These are phyloP conservation scores for Chaetodon auriga DNA, from an alignment of 2,113 vertebrate species.

Conservation along the genomic window DNA sequence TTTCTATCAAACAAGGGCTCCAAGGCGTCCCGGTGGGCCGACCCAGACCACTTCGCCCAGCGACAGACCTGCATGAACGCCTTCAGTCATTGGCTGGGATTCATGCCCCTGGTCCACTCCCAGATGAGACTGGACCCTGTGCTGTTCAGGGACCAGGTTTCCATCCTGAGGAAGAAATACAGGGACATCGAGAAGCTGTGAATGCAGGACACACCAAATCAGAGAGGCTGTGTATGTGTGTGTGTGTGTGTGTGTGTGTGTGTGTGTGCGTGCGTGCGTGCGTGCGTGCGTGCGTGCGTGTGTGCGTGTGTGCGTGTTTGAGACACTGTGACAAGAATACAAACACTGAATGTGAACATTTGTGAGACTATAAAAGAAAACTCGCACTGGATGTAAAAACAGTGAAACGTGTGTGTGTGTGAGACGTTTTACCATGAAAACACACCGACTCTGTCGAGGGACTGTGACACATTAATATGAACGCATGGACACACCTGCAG, in stretches of 20 bases:
- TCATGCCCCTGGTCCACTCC: conserved; percentile 87
- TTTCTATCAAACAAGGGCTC: conserved; percentile 75
- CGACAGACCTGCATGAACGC: conserved; percentile 87
- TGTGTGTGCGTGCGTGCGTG: conserved; percentile 5
- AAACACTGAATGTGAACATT: conserved; percentile 19
- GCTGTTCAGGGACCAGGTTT: conserved; percentile 88
- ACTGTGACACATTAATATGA: conserved; percentile 26
- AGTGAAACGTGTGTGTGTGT: conserved; percentile 17
- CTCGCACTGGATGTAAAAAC: conserved; percentile 42
- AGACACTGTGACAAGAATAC: not conserved
- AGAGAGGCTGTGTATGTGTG: not conserved
- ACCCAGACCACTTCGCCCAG: conserved; percentile 88
- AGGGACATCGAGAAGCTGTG: conserved; percentile 86
- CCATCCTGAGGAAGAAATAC: conserved; percentile 88
- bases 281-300: not conserved
- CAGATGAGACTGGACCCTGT: conserved; percentile 87
- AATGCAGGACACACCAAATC: conserved; percentile 29
- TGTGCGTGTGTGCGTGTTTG: not conserved
- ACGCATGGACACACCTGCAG: conserved; percentile 68
- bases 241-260: conserved; percentile 8
- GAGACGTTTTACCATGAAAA: too few relatives aligned
- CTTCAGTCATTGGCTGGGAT: conserved; percentile 85
- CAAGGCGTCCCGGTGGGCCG: conserved; percentile 86
- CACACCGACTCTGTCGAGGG: too few relatives aligned
- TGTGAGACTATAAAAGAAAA: conserved; percentile 37